A percentile compares a stretch with the other conserved stretches of the same genome.
Evolutionary conservation across 1,140 invertebrate species (phyloP).

Genomic region (Druon quercuslanigerum): DNA sequence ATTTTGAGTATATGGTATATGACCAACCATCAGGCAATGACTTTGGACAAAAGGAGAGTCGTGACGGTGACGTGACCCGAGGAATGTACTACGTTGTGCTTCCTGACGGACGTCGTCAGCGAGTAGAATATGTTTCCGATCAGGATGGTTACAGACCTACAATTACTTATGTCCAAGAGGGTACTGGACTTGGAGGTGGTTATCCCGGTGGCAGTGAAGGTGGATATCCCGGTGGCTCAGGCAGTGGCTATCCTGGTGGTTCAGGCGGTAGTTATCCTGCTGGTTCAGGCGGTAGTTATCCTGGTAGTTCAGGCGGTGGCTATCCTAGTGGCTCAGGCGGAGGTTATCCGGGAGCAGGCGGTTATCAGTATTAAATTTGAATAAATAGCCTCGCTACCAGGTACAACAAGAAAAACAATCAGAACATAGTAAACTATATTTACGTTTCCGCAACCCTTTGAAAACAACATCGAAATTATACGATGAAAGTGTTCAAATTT

Average conservation of each 20-base stretch:
- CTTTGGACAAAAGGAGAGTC: conserved; percentile 71
- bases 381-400: background rate
- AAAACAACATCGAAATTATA: background rate
- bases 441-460: background rate
- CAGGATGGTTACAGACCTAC: conserved; percentile 73
- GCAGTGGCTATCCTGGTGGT: conserved; percentile 37
- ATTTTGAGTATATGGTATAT: conserved; percentile 72
- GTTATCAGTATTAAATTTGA: conserved; percentile 56
- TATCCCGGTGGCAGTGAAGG: conserved; percentile 60
- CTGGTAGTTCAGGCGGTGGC: background rate
- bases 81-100: conserved; percentile 71
- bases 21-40: conserved; percentile 65
- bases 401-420: background rate
- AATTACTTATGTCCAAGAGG: conserved; percentile 79
- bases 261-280: conserved; percentile 29
- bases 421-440: background rate
- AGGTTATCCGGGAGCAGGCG: conserved; percentile 16
- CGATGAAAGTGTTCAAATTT: background rate
- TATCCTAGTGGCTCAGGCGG: conserved; percentile 35
- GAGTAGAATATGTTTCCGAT: conserved; percentile 72
- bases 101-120: conserved; percentile 72
- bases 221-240: conserved; percentile 45
- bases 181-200: conserved; percentile 74
- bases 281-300: conserved; percentile 39
- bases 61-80: conserved; percentile 66